Conservation (phyloP, 2,113 vertebrate species). For the Cettia cetti region DNA sequence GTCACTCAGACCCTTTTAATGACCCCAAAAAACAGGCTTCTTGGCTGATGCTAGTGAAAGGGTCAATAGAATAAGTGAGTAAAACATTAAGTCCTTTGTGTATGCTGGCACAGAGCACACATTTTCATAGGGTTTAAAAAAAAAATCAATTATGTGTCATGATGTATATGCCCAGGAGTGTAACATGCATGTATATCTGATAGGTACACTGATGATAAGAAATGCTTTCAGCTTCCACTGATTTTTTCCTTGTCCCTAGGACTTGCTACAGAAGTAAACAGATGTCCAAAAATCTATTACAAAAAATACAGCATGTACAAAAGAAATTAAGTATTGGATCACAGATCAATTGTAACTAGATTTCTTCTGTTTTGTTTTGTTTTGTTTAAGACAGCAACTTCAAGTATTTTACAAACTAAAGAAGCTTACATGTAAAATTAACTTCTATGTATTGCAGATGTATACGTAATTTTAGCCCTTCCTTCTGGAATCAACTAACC, state of each 20-base stretch:
- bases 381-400: background rate
- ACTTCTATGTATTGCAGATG: background rate
- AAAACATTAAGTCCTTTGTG: background rate
- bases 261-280: background rate
- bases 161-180: background rate
- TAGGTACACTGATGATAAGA: background rate
- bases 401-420: background rate
- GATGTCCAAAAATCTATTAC: background rate
- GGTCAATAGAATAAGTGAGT: background rate
- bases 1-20: background rate
- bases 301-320: background rate
- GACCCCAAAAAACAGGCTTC: background rate
- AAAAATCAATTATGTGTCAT: background rate
- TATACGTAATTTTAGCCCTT: slow-evolving; percentile 15
- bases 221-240: background rate
- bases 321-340: background rate
- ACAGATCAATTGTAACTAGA: background rate
- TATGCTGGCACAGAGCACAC: background rate
- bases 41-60: background rate
- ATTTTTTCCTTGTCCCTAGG: background rate
- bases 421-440: background rate
- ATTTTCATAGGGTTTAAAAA: background rate
- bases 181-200: background rate
- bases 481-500: slow-evolving; percentile 15
- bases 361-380: background rate